Evolutionary conservation across 2,888 invertebrate species (phyloP).

Genomic region (Lycaena phlaeas): DNA sequence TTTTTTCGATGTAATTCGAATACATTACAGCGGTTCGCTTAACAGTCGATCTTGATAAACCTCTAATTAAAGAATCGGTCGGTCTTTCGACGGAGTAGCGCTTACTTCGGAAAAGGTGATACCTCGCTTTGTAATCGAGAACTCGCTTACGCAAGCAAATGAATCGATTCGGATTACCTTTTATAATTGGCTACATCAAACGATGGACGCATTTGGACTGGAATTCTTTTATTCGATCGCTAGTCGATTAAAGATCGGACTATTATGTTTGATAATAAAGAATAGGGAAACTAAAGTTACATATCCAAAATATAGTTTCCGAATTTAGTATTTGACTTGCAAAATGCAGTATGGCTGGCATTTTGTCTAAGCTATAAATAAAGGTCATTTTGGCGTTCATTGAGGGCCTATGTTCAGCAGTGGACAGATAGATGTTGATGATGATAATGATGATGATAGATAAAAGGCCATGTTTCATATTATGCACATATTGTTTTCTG

Average conservation of each 20-base stretch:
- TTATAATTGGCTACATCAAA: slow-evolving; percentile 54
- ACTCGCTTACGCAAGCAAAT: slow-evolving; percentile 54
- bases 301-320: too few species aligned
- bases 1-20: slow-evolving; percentile 13
- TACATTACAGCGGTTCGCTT: slow-evolving; percentile 15
- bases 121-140: slow-evolving; percentile 52
- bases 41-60: slow-evolving; percentile 27
- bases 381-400: too few species aligned
- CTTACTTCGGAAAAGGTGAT: slow-evolving; percentile 32
- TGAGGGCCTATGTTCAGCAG: too few species aligned
- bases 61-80: slow-evolving; percentile 28
- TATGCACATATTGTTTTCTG: too few species aligned
- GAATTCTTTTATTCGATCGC: slow-evolving; percentile 33
- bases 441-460: too few species aligned
- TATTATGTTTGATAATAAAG: background rate
- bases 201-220: slow-evolving; percentile 42
- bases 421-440: too few species aligned
- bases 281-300: too few species aligned
- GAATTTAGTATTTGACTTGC: too few species aligned
- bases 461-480: too few species aligned
- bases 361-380: too few species aligned
- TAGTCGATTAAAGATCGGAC: slow-evolving; percentile 2
- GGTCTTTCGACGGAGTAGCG: slow-evolving; percentile 23
- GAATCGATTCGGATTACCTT: slow-evolving; percentile 56
- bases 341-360: too few species aligned